Evolutionary conservation across 2,797 vertebrate species (phyloP), one percentile per base, ranked within the genome.

Genomic region (Allobates femoralis): DNA sequence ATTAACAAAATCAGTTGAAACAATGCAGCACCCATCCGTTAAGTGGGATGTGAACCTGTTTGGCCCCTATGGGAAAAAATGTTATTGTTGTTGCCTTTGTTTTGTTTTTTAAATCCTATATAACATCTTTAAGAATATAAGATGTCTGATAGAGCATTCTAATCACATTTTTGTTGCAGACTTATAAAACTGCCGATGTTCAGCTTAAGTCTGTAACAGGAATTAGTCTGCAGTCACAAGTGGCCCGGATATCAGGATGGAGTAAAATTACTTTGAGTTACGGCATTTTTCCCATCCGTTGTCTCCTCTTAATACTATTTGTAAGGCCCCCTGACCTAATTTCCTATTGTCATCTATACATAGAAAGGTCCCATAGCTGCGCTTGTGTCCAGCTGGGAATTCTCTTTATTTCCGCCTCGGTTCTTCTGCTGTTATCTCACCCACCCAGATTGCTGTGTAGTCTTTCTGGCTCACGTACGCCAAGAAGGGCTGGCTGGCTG

Each of bases 341-440:
- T 19, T 81, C 76, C 64, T 74, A 23, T 71, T 73, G 41, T 87
- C 41, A 19, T 30, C 21, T 69, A 32, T 64, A 78, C 37, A 58
- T 78, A 51, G 73, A 56, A 86, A 89, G 76, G 64, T 60, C 85
- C 81, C 53, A 88, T 75, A 81, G 73, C 76, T 81, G 28, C 10
- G 89, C 51, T 88, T 83, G 6, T 30, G 84, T 46, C 51, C 34
- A 66, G 67, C 41, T 86, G 85, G 21, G 26, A 69, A 85, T 89
- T 81, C 85, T 85, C 56, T 60, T 10, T 64, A 71, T 87, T 91
- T 93, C 92, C 91, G 34, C 80, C 88, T 84, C 34, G 79, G 78
- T 79, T 50, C 85, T 89, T 85, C 74, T 82, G 34, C 80, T 84
- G 15, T 92, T 92, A 92, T 93, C 93, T 91, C 88, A 73, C 88